Percentiles rank a stretch among this genome's conserved stretches.
phyloP scores from a whole-genome alignment of 2,888 invertebrate genomes.

The Perithous albicinctus region DNA sequence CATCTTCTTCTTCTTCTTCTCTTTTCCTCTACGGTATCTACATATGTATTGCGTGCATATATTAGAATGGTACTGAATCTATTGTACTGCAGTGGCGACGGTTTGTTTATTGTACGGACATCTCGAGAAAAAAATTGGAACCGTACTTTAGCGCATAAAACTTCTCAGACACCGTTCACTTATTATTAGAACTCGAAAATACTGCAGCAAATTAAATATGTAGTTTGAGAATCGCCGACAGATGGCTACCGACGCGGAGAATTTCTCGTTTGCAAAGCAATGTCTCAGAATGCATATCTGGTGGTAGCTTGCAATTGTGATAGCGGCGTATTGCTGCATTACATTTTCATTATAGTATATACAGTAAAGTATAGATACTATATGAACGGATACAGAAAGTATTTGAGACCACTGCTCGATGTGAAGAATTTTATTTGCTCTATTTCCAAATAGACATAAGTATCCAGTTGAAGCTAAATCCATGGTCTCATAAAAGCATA shows the following conservation, averaged over 20 bases:
- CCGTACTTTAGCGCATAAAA: background rate
- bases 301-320: no score
- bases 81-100: conserved; percentile 17
- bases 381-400: no score
- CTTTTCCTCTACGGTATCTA: conserved; percentile 18
- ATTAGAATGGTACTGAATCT: conserved; percentile 40
- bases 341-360: no score
- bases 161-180: no score
- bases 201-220: background rate
- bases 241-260: background rate
- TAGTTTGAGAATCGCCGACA: background rate
- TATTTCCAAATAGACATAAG: background rate
- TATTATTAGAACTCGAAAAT: no score
- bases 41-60: conserved; percentile 63
- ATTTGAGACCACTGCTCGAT: no score
- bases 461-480: background rate
- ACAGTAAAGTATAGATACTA: no score
- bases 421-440: no score
- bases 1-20: conserved; percentile 37
- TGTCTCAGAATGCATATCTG: background rate
- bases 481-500: background rate
- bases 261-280: background rate
- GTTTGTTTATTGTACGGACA: conserved; percentile 76
- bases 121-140: background rate
- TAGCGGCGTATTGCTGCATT: no score